Conservation (phyloP, 37 sponge, comb jelly and placozoan species). For the Dysidea cf. avara region DNA sequence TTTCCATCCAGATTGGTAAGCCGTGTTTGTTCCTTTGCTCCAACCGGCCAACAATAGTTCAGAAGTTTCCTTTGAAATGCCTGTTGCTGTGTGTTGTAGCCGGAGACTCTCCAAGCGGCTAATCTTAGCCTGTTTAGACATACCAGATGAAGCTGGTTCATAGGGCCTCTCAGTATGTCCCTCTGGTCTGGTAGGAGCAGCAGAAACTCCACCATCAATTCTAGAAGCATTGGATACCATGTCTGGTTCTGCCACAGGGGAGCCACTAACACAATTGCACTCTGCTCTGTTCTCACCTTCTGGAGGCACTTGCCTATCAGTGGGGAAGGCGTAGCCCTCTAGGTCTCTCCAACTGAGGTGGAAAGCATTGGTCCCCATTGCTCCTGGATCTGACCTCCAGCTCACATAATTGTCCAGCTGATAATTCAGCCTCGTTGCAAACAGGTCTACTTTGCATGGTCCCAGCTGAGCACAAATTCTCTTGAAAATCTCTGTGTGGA, state of each 20-base stretch:
- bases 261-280: slow-evolving; percentile 22
- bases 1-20: slow-evolving; percentile 43
- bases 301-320: slow-evolving; percentile 49
- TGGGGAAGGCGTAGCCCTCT: slow-evolving; percentile 52
- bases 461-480: no score
- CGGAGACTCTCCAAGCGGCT: slow-evolving; percentile 65
- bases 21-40: slow-evolving; percentile 31
- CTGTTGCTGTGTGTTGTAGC: not conserved
- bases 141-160: slow-evolving; percentile 5
- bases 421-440: slow-evolving; percentile 49
- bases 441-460: no score
- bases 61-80: slow-evolving; percentile 30
- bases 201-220: slow-evolving; percentile 11
- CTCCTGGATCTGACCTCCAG: no score
- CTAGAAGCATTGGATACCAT: slow-evolving; percentile 55
- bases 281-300: slow-evolving; percentile 22
- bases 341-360: slow-evolving; percentile 13
- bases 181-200: slow-evolving; percentile 5
- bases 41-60: slow-evolving; percentile 25
- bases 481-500: no score
- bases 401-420: slow-evolving; percentile 41
- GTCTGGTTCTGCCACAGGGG: slow-evolving; percentile 37
- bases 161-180: slow-evolving; percentile 19
- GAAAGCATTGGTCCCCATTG: slow-evolving; percentile 60
- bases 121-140: slow-evolving; percentile 2